Evolutionary conservation across 2,797 vertebrate species (phyloP).

Genomic region (Takifugu ocellatus): DNA sequence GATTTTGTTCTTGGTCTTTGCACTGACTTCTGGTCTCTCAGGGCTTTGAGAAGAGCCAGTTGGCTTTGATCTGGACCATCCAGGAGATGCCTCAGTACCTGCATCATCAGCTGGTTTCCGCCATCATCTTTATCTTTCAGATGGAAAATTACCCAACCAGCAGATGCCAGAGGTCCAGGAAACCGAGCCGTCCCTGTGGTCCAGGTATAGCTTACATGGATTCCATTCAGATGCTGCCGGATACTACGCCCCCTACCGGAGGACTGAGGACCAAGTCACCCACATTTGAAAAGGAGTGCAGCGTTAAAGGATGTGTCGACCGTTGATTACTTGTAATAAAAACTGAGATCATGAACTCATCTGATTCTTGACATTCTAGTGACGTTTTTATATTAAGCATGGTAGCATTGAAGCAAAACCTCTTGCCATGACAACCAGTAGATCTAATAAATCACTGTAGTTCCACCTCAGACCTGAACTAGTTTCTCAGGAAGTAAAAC

Average conservation of each 20-base stretch:
- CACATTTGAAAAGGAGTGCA: neutral
- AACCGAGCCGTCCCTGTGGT: no score
- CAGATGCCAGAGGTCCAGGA: no score
- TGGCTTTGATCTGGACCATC: constrained; percentile 67
- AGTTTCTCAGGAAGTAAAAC: neutral
- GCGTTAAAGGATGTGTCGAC: neutral
- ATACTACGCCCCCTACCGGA: neutral
- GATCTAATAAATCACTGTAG: no score
- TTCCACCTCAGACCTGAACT: neutral
- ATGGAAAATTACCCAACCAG: constrained; percentile 58
- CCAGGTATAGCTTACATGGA: constrained; percentile 15
- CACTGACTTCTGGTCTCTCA: constrained; percentile 30
- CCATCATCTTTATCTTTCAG: constrained; percentile 73
- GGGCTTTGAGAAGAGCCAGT: constrained; percentile 76
- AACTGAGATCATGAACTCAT: constrained; percentile 11
- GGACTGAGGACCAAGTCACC: constrained; percentile 6
- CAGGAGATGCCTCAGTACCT: constrained; percentile 79
- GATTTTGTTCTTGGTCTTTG: constrained; percentile 16
- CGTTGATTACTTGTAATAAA: constrained; percentile 28
- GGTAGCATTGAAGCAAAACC: no score
- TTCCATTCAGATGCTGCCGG: no score
- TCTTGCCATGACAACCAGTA: no score
- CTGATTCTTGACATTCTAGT: neutral
- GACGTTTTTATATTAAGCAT: no score
- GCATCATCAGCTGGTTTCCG: constrained; percentile 74